Base-by-base conservation (phyloP, 2,113 vertebrate genomes). In the Spermophilus dauricus region DNA sequence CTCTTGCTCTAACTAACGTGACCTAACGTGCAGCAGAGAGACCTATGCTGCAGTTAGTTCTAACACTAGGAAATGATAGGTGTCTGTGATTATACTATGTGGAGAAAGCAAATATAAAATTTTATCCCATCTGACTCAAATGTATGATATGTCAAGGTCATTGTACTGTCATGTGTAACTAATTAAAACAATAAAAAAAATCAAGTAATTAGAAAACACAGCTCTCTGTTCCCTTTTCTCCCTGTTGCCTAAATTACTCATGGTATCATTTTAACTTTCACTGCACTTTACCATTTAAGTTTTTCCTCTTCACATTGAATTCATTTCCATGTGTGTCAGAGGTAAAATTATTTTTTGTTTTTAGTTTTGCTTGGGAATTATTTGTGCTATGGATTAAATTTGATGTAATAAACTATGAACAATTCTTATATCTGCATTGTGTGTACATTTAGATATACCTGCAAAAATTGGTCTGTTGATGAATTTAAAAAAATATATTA, bases 1-100 rank as follows among this genome's bases (percentile, higher is more conserved):
- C 99, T 3, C 98, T 99, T 69, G 98, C 90, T 86, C 97, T 99
- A 89, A 99, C 97, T 3, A 98, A 98, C 0, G 80, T 98, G 86
- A 94, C 72, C 69, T 99, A 67, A 88, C 1, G 14, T 63, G 58
- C 32, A 30, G 92, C 20, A 7, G 26, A 45, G 58, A 56, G 86
- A 34, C 11, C 45, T 17, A 16, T 8, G 30, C 70, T 70, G 28
- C 63, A 56, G 65, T 39, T 70, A 34, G 4, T 30, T 2, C 42
- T 16, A 22, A 22, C 58, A 45, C 28, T 3, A 34, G 75, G 86
- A 72, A 39, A 22, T 32, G 12, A 2, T 73, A 72, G 22, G 14
- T 75, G 77, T 95, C 73, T 88, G 0, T 30, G 75, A 45, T 8
- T n/a, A 37, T 32, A 70, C n/a, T 0, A 0, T 45, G 34, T 0